Evolutionary conservation across 1,140 invertebrate genomes (phyloP), one percentile per base, ranked within the genome.

Genomic region (Drosophila nasuta): DNA sequence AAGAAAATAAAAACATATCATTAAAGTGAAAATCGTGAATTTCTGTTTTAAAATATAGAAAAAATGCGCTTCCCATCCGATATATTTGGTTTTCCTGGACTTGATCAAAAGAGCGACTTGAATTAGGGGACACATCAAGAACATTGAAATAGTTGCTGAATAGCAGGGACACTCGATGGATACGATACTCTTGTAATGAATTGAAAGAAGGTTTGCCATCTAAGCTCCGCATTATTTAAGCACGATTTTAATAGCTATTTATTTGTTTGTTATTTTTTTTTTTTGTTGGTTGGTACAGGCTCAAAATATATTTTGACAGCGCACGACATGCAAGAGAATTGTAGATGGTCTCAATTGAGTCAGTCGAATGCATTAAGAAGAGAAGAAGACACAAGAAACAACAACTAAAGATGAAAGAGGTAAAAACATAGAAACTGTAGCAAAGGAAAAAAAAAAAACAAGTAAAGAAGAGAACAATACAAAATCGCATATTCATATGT

Each of bases 401-500:
- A 48, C n/a, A 43, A 52, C 25, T 10, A 28, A 63, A 49, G 45
- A 72, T 67, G 45, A 68, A 38, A 45, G 45, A 41, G 48, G 70
- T 51, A 48, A 48, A 77, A 11, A 64, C 30, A 77, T 54, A 73
- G 79, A 88, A 79, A 57, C 46, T 46, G 68, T 69, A 57, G 83
- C 82, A 62, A 46, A 82, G 73, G 64, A 33, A 41, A 77, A 72
- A 82, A 20, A 20, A 13, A 75, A 51, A 82, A 88, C 70, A 80
- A 45, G 72, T 87, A 38, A 38, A 10, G 10, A 38, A 38, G 8
- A 13, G 41, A 11, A 43, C n/a, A 43, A 13, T 43, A 43, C n/a
- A 43, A 43, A 13, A 13, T 43, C 11, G 35, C 35, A 38, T 38
- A 38, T 83, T 89, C 70, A 83, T 81, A 83, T 89, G 83, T 85